Conservation (phyloP, 2,888 invertebrate genomes). For the Morpho deidamia region DNA sequence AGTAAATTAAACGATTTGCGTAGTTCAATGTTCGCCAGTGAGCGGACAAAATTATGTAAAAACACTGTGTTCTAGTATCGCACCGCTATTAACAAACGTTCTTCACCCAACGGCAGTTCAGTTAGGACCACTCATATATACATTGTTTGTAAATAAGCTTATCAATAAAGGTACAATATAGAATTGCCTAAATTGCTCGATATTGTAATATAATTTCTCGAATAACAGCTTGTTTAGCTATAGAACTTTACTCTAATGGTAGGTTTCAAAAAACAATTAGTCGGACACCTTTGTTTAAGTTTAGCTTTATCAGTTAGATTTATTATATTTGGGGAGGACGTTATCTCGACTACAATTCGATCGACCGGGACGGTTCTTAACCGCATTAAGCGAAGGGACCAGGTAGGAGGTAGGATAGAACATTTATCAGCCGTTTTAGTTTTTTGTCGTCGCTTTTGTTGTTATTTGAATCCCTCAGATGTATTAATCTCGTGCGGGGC, state of each 20-base stretch:
- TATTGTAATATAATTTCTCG: constrained; percentile 31
- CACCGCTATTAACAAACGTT: too few species aligned
- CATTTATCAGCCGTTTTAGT: constrained; percentile 70
- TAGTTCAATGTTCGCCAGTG: neutral
- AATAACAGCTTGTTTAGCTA: constrained; percentile 32
- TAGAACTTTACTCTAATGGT: constrained; percentile 57
- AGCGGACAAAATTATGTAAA: neutral
- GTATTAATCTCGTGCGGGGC: constrained; percentile 73
- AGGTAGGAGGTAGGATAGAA: constrained; percentile 71
- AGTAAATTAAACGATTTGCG: too few species aligned
- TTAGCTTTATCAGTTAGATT: constrained; percentile 68
- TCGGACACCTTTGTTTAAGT: constrained; percentile 54
- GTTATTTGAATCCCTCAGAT: constrained; percentile 68
- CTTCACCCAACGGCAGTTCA: neutral
- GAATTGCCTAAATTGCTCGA: neutral
- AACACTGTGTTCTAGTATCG: too few species aligned
- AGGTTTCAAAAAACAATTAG: constrained; percentile 67
- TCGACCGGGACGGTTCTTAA: constrained; percentile 43
- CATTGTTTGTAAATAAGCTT: constrained; percentile 12
- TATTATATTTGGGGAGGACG: constrained; percentile 71
- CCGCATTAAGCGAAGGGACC: constrained; percentile 43
- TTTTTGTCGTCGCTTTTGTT: constrained; percentile 71
- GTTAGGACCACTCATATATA: neutral
- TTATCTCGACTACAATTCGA: constrained; percentile 55
- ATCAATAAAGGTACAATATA: too few species aligned